Conservation (phyloP, 1,140 invertebrate genomes). For the Drosophila rhopaloa region DNA sequence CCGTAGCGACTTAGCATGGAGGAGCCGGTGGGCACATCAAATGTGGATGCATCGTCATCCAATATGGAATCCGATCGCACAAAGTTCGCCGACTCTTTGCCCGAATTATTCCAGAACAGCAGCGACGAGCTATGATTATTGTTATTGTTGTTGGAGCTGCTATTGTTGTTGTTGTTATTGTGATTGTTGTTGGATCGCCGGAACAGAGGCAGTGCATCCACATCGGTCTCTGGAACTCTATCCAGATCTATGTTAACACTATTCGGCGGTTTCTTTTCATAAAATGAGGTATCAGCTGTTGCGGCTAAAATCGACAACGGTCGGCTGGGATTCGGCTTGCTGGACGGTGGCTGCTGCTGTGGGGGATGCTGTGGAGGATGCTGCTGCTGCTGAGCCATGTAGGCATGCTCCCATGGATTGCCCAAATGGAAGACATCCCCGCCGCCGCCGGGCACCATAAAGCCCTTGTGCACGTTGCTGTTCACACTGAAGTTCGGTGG, state of each 20-base stretch:
- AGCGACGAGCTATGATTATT: slow-evolving; percentile 47
- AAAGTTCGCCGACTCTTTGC: slow-evolving; percentile 85
- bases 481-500: slow-evolving; percentile 69
- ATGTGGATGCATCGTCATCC: slow-evolving; percentile 90
- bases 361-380: slow-evolving; percentile 44
- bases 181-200: slow-evolving; percentile 32
- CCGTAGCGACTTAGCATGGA: slow-evolving; percentile 89
- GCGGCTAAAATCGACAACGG: slow-evolving; percentile 66
- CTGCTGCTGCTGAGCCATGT: slow-evolving; percentile 38
- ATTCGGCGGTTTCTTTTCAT: slow-evolving; percentile 80
- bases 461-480: slow-evolving; percentile 41
- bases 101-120: slow-evolving; percentile 61
- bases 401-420: slow-evolving; percentile 34
- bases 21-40: slow-evolving; percentile 88
- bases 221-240: slow-evolving; percentile 34
- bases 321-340: slow-evolving; percentile 66
- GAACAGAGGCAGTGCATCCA: slow-evolving; percentile 51
- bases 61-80: slow-evolving; percentile 88
- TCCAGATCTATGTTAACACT: slow-evolving; percentile 68
- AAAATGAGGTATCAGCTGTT: slow-evolving; percentile 82
- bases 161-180: slow-evolving; percentile 31
- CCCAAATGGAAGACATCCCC: slow-evolving; percentile 33
- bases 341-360: slow-evolving; percentile 66
- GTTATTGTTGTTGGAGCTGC: slow-evolving; percentile 24
- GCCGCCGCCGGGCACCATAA: slow-evolving; percentile 19